Base-by-base conservation (phyloP, 1,140 invertebrate genomes). In the Apis florea region DNA sequence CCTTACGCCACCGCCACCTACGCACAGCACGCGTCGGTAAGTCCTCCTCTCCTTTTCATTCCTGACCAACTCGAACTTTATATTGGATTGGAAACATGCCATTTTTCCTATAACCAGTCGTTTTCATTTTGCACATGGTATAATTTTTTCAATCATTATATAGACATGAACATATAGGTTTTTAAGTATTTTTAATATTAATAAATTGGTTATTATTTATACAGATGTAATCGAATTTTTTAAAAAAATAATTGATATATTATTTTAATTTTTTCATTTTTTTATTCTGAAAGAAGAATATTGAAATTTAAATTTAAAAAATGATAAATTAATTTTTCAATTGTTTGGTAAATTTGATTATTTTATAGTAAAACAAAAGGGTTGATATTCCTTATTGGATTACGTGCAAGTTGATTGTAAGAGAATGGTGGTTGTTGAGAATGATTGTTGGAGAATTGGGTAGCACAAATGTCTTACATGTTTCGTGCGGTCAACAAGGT, bases 1-100 rank as follows among this genome's bases (percentile, higher is more conserved):
- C 93, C 93, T 77, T 94, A 93, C 86, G 92, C 90, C 88, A 89
- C 92, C 83, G 91, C 92, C 84, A 91, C 91, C 83, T 93, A 94
- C 89, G 90, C 92, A 85, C 93, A 93, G 67, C 93, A 94, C 90
- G 90, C 92, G 88, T 90, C 92, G 89, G 93, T 93, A 85, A 92
- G 88, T 87, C 61, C 21, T 67, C n/a, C 26, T 51, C 17, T 54
- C 71, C 70, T n/a, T 77, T 79, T 66, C 59, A 53, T 75, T 64
- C 47, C 19, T 80, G n/a, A 31, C 51, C 21, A 24, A 10, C 24
- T 61, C 26, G 26, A 26, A 47, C 19, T 75, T 73, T 54, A 6
- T 59, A 47, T 13, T 31, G 31, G 31, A n/a, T 58, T 72, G 2
- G 19, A 3, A 19, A 26, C 26, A 26, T 47, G n/a, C n/a, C 31